Evolutionary conservation across 1,140 invertebrate species (phyloP).

Genomic region (Rhynchophorus ferrugineus): DNA sequence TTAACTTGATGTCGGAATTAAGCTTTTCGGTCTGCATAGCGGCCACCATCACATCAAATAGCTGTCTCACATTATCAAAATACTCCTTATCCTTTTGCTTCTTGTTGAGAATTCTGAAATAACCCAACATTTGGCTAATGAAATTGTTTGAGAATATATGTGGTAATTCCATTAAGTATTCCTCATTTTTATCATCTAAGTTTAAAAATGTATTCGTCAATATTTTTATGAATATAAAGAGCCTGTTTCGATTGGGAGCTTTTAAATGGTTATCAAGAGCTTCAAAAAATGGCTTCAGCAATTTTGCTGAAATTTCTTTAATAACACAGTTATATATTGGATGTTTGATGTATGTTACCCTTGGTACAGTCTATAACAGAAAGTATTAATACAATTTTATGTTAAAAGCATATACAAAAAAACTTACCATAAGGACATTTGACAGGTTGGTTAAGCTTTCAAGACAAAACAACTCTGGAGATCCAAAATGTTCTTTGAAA

Average conservation of each 20-base stretch:
- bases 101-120: constrained; percentile 46
- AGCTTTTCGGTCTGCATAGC: constrained; percentile 44
- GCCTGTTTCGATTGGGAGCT: constrained; percentile 53
- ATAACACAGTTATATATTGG: constrained; percentile 53
- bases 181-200: constrained; percentile 24
- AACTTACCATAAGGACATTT: constrained; percentile 53
- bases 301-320: constrained; percentile 42
- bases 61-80: constrained; percentile 41
- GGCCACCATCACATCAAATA: constrained; percentile 47
- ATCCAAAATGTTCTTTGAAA: constrained; percentile 48
- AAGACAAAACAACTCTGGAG: constrained; percentile 46
- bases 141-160: constrained; percentile 36
- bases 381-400: constrained; percentile 2
- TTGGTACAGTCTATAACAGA: constrained; percentile 51
- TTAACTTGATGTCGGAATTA: constrained; percentile 46
- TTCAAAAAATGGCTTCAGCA: constrained; percentile 45
- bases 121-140: constrained; percentile 40
- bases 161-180: constrained; percentile 23
- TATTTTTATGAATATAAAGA: constrained; percentile 43
- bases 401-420: constrained; percentile 1
- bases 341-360: constrained; percentile 49
- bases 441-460: constrained; percentile 48
- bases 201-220: constrained; percentile 19
- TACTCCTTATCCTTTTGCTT: constrained; percentile 44
- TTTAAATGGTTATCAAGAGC: constrained; percentile 49